Conservation (phyloP, 1,140 invertebrate genomes). For the Episyrphus balteatus region DNA sequence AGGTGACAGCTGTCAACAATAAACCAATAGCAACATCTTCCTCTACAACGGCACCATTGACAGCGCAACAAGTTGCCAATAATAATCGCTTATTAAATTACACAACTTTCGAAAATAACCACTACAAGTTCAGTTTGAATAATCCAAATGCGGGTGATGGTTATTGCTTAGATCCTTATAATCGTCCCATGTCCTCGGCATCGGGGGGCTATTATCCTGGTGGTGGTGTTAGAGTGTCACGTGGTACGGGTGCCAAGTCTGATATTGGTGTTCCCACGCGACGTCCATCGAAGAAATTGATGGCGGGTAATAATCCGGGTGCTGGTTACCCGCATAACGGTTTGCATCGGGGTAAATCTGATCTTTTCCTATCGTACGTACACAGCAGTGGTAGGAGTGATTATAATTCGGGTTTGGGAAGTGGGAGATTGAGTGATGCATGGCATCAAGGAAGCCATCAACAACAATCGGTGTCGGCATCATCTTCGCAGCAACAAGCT, state of each 20-base stretch:
- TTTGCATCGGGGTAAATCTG: constrained; percentile 33
- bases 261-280: constrained; percentile 34
- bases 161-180: constrained; percentile 10
- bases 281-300: constrained; percentile 24
- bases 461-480: constrained; percentile 1
- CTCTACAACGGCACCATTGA: constrained; percentile 6
- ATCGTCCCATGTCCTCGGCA: constrained; percentile 21
- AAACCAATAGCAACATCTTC: not conserved
- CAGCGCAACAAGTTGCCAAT: constrained; percentile 15
- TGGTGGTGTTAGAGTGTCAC: constrained; percentile 9
- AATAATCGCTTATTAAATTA: constrained; percentile 32
- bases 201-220: constrained; percentile 7
- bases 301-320: constrained; percentile 29
- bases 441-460: constrained; percentile 3
- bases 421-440: not conserved
- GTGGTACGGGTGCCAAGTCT: constrained; percentile 24
- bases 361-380: constrained; percentile 33
- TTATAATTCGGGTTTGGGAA: constrained; percentile 22
- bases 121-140: constrained; percentile 36
- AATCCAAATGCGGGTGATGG: constrained; percentile 19
- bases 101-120: constrained; percentile 36
- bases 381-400: constrained; percentile 15
- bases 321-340: constrained; percentile 11
- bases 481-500: constrained; percentile 11
- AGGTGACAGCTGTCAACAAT: too few relatives aligned